These are phyloP conservation scores for Lepidocolaptes lacrymiger DNA, from an alignment of 2,797 vertebrate genomes.

Conservation along the genomic window DNA sequence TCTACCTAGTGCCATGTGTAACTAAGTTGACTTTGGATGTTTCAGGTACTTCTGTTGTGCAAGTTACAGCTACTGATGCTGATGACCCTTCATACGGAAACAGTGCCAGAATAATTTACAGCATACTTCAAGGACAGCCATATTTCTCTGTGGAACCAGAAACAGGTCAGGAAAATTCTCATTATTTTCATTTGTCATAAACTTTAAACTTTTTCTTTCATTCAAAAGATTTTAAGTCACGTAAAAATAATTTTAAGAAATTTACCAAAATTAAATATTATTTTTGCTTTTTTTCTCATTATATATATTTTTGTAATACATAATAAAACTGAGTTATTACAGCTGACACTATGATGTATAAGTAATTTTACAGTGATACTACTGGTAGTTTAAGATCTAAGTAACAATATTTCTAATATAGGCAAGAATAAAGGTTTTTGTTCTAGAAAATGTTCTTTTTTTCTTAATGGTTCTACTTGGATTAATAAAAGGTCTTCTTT, in stretches of 20 bases:
- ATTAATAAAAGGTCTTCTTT: background rate
- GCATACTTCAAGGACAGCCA: conserved; percentile 93
- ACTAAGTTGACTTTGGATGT: conserved; percentile 67
- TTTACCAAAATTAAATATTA: background rate
- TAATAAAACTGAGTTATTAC: background rate
- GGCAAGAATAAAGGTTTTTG: background rate
- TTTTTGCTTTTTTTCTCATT: background rate
- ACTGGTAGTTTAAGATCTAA: background rate
- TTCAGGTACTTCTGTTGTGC: conserved; percentile 92
- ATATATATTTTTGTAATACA: background rate
- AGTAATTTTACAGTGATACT: background rate
- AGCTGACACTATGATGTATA: background rate
- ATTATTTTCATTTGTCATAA: background rate
- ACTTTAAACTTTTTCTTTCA: background rate
- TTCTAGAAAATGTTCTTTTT: background rate
- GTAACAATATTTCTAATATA: background rate
- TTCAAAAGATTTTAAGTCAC: background rate
- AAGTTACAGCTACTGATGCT: conserved; percentile 92
- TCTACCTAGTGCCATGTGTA: conserved; percentile 22
- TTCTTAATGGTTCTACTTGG: background rate
- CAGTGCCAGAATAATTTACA: conserved; percentile 95
- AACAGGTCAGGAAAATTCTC: conserved; percentile 75
- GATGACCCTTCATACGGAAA: conserved; percentile 95
- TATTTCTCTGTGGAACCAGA: conserved; percentile 97
- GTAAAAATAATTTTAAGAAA: background rate